Conservation (phyloP, 2,113 vertebrate species). For the Hoplias malabaricus region DNA sequence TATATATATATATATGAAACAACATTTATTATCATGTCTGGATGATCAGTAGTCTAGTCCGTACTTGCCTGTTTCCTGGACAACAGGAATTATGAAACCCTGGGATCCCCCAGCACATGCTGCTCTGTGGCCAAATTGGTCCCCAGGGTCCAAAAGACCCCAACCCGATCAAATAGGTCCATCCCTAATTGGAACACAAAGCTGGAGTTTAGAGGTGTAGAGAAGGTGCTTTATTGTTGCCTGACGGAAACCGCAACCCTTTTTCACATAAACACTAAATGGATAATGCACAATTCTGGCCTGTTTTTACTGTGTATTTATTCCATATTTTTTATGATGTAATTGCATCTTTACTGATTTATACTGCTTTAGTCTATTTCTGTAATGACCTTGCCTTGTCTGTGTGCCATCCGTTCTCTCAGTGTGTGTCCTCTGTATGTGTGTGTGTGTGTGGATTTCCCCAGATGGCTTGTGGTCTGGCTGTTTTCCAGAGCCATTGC, state of each 20-base stretch:
- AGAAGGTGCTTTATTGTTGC: neutral
- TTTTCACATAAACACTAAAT: too few relatives aligned
- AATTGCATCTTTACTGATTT: neutral
- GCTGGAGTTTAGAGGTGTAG: neutral
- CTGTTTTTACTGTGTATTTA: neutral
- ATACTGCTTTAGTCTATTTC: neutral
- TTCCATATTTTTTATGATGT: neutral
- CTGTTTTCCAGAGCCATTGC: constrained; percentile 13
- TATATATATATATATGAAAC: too few relatives aligned
- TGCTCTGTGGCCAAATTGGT: constrained; percentile 80
- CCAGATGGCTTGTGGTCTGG: constrained; percentile 16
- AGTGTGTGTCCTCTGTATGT: neutral
- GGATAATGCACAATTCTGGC: neutral
- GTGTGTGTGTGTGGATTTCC: neutral
- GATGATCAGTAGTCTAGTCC: neutral
- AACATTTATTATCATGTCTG: neutral
- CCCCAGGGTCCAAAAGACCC: constrained; percentile 72
- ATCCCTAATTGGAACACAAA: constrained; percentile 63
- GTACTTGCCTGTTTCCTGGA: constrained; percentile 63
- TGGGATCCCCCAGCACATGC: constrained; percentile 52
- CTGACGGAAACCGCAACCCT: too few relatives aligned
- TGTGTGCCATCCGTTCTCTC: neutral
- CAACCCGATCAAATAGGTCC: constrained; percentile 69
- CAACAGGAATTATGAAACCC: constrained; percentile 57
- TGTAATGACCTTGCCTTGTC: neutral